Percentiles rank a stretch among this genome's conserved stretches.
Evolutionary conservation across 1,140 invertebrate species (phyloP).

Genomic region (Riptortus pedestris): DNA sequence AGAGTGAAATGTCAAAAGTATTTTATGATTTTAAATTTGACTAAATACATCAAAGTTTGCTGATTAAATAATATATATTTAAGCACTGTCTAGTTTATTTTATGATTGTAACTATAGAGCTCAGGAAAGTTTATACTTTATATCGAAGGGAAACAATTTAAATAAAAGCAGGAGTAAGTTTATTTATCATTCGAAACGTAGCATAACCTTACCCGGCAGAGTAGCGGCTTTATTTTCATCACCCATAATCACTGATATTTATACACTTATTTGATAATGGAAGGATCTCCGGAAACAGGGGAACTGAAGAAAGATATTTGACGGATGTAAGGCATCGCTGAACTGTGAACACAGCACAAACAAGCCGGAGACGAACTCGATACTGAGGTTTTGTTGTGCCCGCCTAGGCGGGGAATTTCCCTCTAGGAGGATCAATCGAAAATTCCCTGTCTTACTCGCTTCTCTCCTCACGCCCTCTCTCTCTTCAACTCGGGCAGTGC

Average conservation of each 20-base stretch:
- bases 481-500: too few species aligned
- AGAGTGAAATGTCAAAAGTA: too few species aligned
- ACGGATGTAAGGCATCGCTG: background rate
- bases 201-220: slow-evolving; percentile 11
- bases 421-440: slow-evolving; percentile 2
- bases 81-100: too few species aligned
- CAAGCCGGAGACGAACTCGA: background rate
- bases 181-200: too few species aligned
- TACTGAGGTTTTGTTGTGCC: slow-evolving; percentile 16
- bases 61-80: too few species aligned
- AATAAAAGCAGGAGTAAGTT: too few species aligned
- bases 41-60: too few species aligned
- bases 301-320: background rate
- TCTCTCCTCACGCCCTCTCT: background rate
- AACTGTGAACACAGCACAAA: background rate
- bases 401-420: background rate
- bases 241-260: background rate
- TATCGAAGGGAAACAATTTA: too few species aligned
- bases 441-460: background rate
- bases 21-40: too few species aligned
- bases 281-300: background rate
- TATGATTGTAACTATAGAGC: too few species aligned
- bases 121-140: too few species aligned
- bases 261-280: background rate
- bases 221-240: background rate